phyloP scores from a whole-genome alignment of 2,888 invertebrate genomes.

The Hydrotaea cyrtoneurina region DNA sequence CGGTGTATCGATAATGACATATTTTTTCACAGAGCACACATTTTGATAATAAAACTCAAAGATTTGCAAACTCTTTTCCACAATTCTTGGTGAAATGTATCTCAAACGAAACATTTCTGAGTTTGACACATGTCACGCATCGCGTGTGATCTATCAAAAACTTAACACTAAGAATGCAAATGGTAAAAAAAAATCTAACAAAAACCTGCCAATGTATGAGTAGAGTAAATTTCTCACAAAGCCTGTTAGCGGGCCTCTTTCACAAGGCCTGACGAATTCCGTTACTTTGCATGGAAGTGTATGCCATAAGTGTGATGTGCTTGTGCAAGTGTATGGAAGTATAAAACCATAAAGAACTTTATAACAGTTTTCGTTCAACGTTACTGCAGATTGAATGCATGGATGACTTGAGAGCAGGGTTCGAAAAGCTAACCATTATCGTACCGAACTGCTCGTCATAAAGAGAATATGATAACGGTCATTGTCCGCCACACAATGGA shows the following conservation, averaged over 20 bases:
- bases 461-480: background rate
- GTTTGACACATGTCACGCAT: no score
- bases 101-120: no score
- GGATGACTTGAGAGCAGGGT: slow-evolving; percentile 18
- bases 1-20: no score
- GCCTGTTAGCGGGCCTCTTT: background rate
- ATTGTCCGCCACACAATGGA: background rate
- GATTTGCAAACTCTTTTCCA: no score
- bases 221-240: no score
- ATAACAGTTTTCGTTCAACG: slow-evolving; percentile 33
- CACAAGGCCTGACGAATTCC: background rate
- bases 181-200: no score
- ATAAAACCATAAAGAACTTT: slow-evolving; percentile 55
- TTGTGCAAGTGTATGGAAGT: slow-evolving; percentile 32
- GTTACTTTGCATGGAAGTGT: background rate
- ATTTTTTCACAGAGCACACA: no score
- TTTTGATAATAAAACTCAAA: no score
- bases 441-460: background rate
- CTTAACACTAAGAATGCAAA: no score
- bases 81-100: no score
- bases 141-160: no score
- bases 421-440: slow-evolving; percentile 3
- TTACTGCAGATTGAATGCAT: slow-evolving; percentile 36
- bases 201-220: no score
- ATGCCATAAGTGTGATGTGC: background rate